A percentile compares a stretch with the other conserved stretches of the same genome.
Evolutionary conservation across 2,888 invertebrate species (phyloP).

Genomic region (Cabera pusaria): DNA sequence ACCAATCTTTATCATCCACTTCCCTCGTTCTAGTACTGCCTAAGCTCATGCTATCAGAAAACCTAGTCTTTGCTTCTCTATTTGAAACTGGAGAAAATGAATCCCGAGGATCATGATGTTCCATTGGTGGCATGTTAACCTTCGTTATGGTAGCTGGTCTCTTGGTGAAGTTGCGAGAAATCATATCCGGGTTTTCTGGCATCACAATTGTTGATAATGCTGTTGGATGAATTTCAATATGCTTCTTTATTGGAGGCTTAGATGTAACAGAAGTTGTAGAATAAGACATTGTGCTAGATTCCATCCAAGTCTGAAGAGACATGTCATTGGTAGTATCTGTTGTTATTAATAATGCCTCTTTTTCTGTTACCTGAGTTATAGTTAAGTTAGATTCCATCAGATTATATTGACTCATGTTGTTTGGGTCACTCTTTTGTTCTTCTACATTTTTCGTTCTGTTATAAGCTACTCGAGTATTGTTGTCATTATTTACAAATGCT

Average conservation of each 20-base stretch:
- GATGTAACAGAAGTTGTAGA: slow-evolving; percentile 49
- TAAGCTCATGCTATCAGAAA: slow-evolving; percentile 59
- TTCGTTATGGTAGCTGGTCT: slow-evolving; percentile 74
- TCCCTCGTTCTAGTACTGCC: slow-evolving; percentile 71
- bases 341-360: slow-evolving; percentile 69
- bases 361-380: slow-evolving; percentile 71
- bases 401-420: slow-evolving; percentile 67
- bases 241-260: slow-evolving; percentile 58
- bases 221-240: slow-evolving; percentile 64
- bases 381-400: slow-evolving; percentile 74
- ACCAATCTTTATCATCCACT: slow-evolving; percentile 89
- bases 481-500: slow-evolving; percentile 66
- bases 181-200: slow-evolving; percentile 76
- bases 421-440: slow-evolving; percentile 66
- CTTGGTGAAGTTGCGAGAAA: slow-evolving; percentile 54
- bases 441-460: slow-evolving; percentile 73
- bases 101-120: slow-evolving; percentile 57
- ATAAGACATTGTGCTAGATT: slow-evolving; percentile 61
- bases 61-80: slow-evolving; percentile 70
- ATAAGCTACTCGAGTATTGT: slow-evolving; percentile 67
- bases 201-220: slow-evolving; percentile 85
- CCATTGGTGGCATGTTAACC: slow-evolving; percentile 66
- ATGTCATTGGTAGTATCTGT: slow-evolving; percentile 74
- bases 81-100: slow-evolving; percentile 65
- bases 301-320: slow-evolving; percentile 68